These are phyloP conservation scores for Andrena bucephala DNA, from an alignment of 2,888 invertebrate genomes.

Conservation along the genomic window DNA sequence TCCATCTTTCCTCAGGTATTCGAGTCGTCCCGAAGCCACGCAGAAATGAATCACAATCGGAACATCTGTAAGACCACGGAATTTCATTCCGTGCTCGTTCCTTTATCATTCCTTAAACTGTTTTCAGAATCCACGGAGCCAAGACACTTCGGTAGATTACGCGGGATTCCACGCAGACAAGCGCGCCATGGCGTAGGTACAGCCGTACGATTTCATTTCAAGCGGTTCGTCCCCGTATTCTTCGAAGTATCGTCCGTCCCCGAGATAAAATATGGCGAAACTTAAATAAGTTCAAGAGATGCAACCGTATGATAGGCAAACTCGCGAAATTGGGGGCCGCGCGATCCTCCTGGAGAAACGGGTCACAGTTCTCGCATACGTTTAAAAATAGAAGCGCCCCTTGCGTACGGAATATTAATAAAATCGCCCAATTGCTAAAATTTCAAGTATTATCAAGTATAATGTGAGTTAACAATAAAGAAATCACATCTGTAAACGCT, in stretches of 20 bases:
- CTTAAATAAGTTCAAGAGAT: slow-evolving; percentile 78
- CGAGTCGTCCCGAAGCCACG: background rate
- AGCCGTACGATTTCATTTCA: slow-evolving; percentile 66
- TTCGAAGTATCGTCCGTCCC: slow-evolving; percentile 60
- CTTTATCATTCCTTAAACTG: slow-evolving; percentile 39
- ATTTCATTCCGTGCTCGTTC: slow-evolving; percentile 38
- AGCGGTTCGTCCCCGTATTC: slow-evolving; percentile 57
- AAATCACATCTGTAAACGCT: background rate
- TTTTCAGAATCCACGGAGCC: slow-evolving; percentile 37
- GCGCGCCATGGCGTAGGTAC: slow-evolving; percentile 46
- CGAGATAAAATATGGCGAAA: slow-evolving; percentile 74
- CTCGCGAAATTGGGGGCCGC: slow-evolving; percentile 64
- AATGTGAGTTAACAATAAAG: background rate
- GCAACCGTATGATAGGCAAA: slow-evolving; percentile 71
- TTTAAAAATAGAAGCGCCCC: slow-evolving; percentile 49
- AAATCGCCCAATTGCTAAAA: slow-evolving; percentile 3
- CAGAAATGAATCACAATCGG: background rate
- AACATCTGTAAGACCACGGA: background rate
- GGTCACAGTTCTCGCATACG: slow-evolving; percentile 23
- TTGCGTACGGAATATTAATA: slow-evolving; percentile 26
- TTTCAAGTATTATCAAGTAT: slow-evolving; percentile 27
- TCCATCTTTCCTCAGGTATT: background rate
- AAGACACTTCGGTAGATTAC: slow-evolving; percentile 61
- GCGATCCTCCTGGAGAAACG: slow-evolving; percentile 27
- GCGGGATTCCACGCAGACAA: slow-evolving; percentile 39